phyloP scores from a whole-genome alignment of 1,140 invertebrate species.

The Apolygus lucorum region DNA sequence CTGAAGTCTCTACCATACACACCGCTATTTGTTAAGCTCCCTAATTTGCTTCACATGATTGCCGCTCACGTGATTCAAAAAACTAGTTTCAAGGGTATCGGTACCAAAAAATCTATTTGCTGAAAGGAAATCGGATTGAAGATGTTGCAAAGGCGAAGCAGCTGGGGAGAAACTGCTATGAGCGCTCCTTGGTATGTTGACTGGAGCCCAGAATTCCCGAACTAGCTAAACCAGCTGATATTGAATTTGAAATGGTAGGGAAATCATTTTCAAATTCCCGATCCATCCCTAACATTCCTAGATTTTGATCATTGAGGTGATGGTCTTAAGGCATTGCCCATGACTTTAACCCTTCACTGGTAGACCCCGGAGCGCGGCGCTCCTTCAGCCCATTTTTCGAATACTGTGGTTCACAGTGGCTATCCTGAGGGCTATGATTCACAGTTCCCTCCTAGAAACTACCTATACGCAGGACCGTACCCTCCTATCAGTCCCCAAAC shows the following conservation, averaged over 20 bases:
- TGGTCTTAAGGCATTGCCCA: conserved; percentile 79
- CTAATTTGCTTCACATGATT: conserved; percentile 23
- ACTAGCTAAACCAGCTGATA: conserved; percentile 61
- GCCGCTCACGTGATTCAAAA: conserved; percentile 42
- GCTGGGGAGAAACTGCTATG: conserved; percentile 52
- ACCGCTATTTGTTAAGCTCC: conserved; percentile 27
- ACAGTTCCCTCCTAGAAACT: too few relatives aligned
- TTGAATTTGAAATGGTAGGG: conserved; percentile 61
- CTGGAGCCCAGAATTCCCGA: conserved; percentile 56
- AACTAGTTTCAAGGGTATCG: conserved; percentile 46
- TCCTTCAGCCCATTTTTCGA: conserved; percentile 14
- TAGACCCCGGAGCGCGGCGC: conserved; percentile 20
- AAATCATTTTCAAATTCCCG: conserved; percentile 60
- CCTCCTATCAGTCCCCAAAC: too few relatives aligned
- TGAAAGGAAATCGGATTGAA: conserved; percentile 47
- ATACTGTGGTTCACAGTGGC: too few relatives aligned
- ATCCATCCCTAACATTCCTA: conserved; percentile 63
- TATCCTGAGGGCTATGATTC: too few relatives aligned
- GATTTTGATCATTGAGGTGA: conserved; percentile 59
- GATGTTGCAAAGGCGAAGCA: conserved; percentile 56
- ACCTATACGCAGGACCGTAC: too few relatives aligned
- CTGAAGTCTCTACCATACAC: conserved; percentile 22
- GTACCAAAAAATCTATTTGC: conserved; percentile 47
- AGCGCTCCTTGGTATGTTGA: conserved; percentile 70
- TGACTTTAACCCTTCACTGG: too few relatives aligned